Evolutionary conservation across 23 tunicate species (phyloP).

Genomic region (Phallusia fumigata): DNA sequence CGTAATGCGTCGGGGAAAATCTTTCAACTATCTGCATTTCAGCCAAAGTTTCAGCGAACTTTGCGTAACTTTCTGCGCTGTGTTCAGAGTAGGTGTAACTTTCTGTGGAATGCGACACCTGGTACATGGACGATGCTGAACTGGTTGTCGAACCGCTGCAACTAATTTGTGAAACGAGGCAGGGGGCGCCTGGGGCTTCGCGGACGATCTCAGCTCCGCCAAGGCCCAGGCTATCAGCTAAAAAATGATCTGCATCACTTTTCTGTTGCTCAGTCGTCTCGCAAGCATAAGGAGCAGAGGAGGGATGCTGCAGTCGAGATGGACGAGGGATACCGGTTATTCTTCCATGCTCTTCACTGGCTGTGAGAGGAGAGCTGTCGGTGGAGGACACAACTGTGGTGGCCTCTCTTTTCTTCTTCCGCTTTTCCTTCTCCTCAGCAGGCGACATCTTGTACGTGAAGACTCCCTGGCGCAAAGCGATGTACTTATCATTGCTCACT

Average conservation of each 20-base stretch:
- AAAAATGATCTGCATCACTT: constrained; percentile 53
- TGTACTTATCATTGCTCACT: constrained; percentile 56
- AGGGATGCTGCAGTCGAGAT: not conserved
- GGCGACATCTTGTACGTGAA: constrained; percentile 77
- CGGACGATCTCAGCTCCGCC: not conserved
- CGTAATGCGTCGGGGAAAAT: not conserved
- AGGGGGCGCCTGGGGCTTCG: constrained; percentile 45
- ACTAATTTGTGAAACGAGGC: not conserved
- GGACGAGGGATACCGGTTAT: constrained; percentile 17
- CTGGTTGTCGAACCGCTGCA: not conserved
- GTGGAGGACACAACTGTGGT: constrained; percentile 3
- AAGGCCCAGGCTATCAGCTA: constrained; percentile 80
- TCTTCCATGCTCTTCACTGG: not conserved
- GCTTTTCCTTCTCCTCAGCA: constrained; percentile 56
- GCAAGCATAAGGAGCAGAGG: constrained; percentile 25
- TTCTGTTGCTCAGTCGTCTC: not conserved
- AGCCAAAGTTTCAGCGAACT: not conserved
- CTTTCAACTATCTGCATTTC: not conserved
- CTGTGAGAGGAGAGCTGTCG: not conserved
- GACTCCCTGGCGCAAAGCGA: constrained; percentile 73
- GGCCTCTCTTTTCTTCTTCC: constrained; percentile 3
- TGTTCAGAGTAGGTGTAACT: not conserved
- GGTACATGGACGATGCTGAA: not conserved
- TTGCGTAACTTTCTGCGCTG: not conserved
- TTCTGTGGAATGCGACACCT: not conserved